Conservation (phyloP, 2,113 vertebrate genomes). For the Columba livia region DNA sequence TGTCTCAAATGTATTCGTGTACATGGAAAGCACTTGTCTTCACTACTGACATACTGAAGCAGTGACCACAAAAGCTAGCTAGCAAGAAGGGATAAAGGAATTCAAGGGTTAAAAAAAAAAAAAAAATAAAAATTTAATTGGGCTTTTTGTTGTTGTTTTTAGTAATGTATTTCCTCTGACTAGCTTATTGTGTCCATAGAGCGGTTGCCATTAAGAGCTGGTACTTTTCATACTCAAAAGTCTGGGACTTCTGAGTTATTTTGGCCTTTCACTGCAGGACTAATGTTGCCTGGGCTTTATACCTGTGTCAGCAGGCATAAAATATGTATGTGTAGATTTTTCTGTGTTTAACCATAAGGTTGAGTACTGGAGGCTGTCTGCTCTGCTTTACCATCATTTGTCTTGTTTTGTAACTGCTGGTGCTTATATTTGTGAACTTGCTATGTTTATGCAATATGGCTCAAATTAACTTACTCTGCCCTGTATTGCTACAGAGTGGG, state of each 20-base stretch:
- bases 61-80: background rate
- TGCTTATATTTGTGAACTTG: background rate
- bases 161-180: background rate
- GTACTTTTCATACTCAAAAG: background rate
- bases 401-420: background rate
- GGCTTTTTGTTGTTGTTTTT: background rate
- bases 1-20: accelerated
- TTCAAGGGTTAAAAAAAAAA: background rate
- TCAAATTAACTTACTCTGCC: background rate
- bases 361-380: background rate
- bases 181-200: background rate
- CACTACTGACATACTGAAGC: background rate
- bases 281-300: background rate
- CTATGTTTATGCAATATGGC: background rate
- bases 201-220: background rate
- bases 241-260: background rate
- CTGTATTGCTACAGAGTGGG: background rate
- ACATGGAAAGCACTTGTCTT: background rate
- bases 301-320: background rate
- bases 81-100: background rate
- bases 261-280: background rate
- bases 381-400: background rate
- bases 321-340: background rate
- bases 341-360: background rate
- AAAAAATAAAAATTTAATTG: background rate